These are phyloP conservation scores for Heloderma charlesbogerti DNA, from an alignment of 2,113 vertebrate species.

Conservation along the genomic window DNA sequence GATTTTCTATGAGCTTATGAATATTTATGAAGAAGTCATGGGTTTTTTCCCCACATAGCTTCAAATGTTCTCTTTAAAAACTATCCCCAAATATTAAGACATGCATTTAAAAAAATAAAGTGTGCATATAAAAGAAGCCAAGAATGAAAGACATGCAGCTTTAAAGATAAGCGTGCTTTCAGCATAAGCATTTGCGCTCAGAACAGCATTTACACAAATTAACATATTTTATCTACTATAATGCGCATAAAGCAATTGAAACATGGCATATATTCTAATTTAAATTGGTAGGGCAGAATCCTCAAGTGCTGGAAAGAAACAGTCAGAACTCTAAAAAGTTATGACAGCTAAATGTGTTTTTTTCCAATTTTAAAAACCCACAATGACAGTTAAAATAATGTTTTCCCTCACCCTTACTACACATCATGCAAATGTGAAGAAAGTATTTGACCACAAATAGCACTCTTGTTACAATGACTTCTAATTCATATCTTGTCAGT, in stretches of 20 bases:
- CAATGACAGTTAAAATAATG: conserved; percentile 23
- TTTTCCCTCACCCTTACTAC: neutral
- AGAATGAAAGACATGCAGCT: conserved; percentile 76
- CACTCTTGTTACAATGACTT: conserved; percentile 29
- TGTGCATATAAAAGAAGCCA: conserved; percentile 71
- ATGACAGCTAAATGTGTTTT: conserved; percentile 66
- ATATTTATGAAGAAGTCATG: conserved; percentile 76
- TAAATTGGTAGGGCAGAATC: conserved; percentile 73
- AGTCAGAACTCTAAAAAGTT: conserved; percentile 58
- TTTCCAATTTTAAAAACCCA: conserved; percentile 45
- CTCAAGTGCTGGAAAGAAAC: conserved; percentile 51
- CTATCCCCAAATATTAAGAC: conserved; percentile 76
- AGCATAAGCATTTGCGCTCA: conserved; percentile 74
- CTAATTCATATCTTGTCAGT: conserved; percentile 34
- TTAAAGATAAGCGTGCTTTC: conserved; percentile 79
- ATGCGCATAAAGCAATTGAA: conserved; percentile 73
- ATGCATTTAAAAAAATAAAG: conserved; percentile 76
- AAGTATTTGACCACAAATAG: conserved; percentile 21
- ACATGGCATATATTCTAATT: conserved; percentile 76
- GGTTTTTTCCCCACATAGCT: conserved; percentile 62
- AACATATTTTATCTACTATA: conserved; percentile 82
- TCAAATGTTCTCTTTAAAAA: conserved; percentile 73
- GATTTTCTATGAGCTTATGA: conserved; percentile 71
- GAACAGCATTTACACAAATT: conserved; percentile 83
- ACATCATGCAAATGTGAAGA: conserved; percentile 39